phyloP scores from a whole-genome alignment of 2,888 invertebrate species.

The Melolontha melolontha region DNA sequence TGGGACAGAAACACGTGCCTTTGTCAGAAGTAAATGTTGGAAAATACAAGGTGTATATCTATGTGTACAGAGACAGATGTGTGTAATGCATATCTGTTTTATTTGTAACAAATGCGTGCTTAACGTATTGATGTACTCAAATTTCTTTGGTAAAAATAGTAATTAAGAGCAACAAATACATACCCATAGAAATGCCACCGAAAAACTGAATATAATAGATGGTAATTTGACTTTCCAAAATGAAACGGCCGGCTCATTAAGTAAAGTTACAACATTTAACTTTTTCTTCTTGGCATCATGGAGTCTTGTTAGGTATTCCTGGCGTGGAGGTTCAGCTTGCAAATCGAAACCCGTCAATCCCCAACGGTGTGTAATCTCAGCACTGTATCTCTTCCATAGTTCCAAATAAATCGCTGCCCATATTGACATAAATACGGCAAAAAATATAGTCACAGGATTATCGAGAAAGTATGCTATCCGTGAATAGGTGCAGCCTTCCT shows the following conservation, averaged over 20 bases:
- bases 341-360: slow-evolving; percentile 81
- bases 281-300: slow-evolving; percentile 69
- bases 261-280: slow-evolving; percentile 69
- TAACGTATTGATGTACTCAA: too few relatives aligned
- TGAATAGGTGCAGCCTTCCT: slow-evolving; percentile 78
- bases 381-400: slow-evolving; percentile 85
- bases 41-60: too few relatives aligned
- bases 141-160: too few relatives aligned
- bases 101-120: too few relatives aligned
- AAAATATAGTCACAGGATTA: slow-evolving; percentile 82
- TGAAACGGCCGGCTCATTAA: slow-evolving; percentile 79
- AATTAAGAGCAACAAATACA: slow-evolving; percentile 32
- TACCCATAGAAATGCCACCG: slow-evolving; percentile 72
- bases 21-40: too few relatives aligned
- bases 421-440: slow-evolving; percentile 85
- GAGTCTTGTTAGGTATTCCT: slow-evolving; percentile 77
- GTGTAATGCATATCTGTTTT: too few relatives aligned
- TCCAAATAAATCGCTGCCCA: slow-evolving; percentile 86
- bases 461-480: slow-evolving; percentile 84
- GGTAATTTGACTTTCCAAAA: slow-evolving; percentile 83
- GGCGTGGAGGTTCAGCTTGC: slow-evolving; percentile 80
- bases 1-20: too few relatives aligned
- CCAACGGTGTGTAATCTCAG: slow-evolving; percentile 84
- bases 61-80: too few relatives aligned
- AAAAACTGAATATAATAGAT: slow-evolving; percentile 77